Conservation (phyloP, 2,113 vertebrate species). For the Myiozetetes cayanensis region DNA sequence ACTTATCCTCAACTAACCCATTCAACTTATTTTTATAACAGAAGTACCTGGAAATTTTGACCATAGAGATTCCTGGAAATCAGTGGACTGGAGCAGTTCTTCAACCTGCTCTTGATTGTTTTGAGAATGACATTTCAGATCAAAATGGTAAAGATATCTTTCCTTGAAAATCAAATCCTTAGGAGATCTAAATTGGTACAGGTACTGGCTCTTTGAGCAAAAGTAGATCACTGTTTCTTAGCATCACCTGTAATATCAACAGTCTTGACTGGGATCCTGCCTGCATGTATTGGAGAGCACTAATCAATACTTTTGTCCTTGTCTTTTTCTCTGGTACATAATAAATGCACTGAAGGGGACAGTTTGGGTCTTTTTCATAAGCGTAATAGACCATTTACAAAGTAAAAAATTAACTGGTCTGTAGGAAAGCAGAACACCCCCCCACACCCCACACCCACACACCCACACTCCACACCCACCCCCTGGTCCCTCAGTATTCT, state of each 20-base stretch:
- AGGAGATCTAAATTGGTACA: neutral
- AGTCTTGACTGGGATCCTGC: neutral
- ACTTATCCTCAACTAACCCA: neutral
- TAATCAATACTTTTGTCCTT: neutral
- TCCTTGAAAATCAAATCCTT: neutral
- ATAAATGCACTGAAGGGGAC: neutral
- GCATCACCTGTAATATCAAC: neutral
- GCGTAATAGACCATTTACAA: neutral
- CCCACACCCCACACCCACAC: no score
- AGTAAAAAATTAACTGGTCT: neutral
- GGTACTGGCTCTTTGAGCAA: neutral
- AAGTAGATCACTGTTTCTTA: neutral
- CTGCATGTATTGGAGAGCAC: neutral
- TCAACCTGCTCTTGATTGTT: neutral
- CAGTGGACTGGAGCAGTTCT: neutral
- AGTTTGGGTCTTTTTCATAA: neutral
- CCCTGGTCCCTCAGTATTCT: neutral
- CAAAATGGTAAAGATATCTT: neutral
- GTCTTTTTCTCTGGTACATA: neutral
- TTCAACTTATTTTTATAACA: neutral
- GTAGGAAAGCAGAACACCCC: neutral
- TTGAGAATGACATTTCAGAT: neutral
- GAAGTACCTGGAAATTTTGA: neutral
- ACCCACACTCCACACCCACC: no score
- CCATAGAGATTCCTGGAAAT: neutral